Base-by-base conservation (phyloP, 2,113 vertebrate species). In the Oryzias melastigma region DNA sequence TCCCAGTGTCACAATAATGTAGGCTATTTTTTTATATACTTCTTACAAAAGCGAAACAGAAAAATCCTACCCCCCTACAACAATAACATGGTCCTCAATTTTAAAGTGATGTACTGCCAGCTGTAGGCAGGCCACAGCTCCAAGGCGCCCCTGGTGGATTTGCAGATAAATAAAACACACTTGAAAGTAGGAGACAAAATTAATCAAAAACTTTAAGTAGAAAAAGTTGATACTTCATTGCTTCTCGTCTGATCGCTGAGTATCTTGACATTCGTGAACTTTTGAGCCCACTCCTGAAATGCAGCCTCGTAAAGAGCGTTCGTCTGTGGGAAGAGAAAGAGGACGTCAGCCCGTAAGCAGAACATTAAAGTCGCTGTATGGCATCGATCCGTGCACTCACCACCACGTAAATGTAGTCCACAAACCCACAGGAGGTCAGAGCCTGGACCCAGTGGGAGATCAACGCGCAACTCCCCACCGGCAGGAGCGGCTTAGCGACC, bases 61-160 rank as follows among this genome's bases (percentile, higher is more conserved):
- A 61, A 18, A 27, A 51, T 54, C 75, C 25, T 82, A 94, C 92
- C 93, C 93, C 66, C 92, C 93, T 15, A 94, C 87, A 5, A 91
- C 91, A 0, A 93, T 50, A 5, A 93, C 44, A 1, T 92, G 71
- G 52, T 93, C 92, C 3, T 91, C 69, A 50, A 92, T 87, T 12
- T 65, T 65, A 64, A 93, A 93, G 65, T 89, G 86, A 51, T 88
- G 89, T 1, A 94, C 77, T 5, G 85, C 72, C 0, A 93, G 85
- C 53, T 89, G 91, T 64, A 94, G 81, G 58, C 92, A 93, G 48
- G 89, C 87, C 29, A 93, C 86, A 1, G 93, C 93, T 19, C 93
- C 93, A 1, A 91, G 90, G 40, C 93, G 88, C 14, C 84, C 77
- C 93, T 94, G 66, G 16, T 13, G 58, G 62, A 24, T 35, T 35